These are phyloP conservation scores for Gymnodraco acuticeps DNA, from an alignment of 2,797 vertebrate genomes.

Conservation along the genomic window DNA sequence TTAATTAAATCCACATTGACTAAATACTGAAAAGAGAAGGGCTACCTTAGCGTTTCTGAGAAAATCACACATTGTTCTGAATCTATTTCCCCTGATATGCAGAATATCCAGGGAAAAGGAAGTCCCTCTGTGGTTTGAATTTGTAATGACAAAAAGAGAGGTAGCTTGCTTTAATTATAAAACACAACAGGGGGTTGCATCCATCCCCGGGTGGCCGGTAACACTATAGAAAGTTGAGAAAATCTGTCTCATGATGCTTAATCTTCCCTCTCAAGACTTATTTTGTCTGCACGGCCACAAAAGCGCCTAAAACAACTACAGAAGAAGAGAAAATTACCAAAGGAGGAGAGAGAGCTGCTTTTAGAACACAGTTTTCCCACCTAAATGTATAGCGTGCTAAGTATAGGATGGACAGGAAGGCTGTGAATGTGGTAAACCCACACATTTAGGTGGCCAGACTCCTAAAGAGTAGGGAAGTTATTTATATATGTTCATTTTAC, in stretches of 20 bases:
- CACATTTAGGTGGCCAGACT: slow-evolving; percentile 10
- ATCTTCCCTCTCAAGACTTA: slow-evolving; percentile 9
- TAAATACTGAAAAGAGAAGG: not conserved
- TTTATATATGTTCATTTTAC: slow-evolving; percentile 19
- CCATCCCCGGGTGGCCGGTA: not conserved
- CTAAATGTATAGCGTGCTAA: slow-evolving; percentile 23
- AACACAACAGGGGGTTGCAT: too few species aligned
- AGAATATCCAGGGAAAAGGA: not conserved
- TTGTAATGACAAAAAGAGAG: not conserved
- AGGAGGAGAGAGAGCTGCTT: not conserved
- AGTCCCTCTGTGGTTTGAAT: not conserved
- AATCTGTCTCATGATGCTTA: not conserved
- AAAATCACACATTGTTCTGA: not conserved
- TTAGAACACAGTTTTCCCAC: not conserved
- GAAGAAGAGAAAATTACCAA: slow-evolving; percentile 10
- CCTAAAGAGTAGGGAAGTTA: not conserved
- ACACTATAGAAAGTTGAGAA: slow-evolving; percentile 1
- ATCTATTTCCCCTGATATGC: not conserved
- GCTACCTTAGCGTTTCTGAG: not conserved
- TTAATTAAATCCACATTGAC: slow-evolving; percentile 17
- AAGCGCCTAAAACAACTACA: slow-evolving; percentile 21
- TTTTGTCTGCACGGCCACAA: not conserved
- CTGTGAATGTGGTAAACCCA: slow-evolving; percentile 2
- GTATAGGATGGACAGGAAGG: slow-evolving; percentile 26
- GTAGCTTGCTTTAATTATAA: too few species aligned